Percentiles rank a stretch among this genome's conserved stretches.
These are phyloP conservation scores for Tetraneura akinire DNA, from an alignment of 1,140 invertebrate species.

Conservation along the genomic window DNA sequence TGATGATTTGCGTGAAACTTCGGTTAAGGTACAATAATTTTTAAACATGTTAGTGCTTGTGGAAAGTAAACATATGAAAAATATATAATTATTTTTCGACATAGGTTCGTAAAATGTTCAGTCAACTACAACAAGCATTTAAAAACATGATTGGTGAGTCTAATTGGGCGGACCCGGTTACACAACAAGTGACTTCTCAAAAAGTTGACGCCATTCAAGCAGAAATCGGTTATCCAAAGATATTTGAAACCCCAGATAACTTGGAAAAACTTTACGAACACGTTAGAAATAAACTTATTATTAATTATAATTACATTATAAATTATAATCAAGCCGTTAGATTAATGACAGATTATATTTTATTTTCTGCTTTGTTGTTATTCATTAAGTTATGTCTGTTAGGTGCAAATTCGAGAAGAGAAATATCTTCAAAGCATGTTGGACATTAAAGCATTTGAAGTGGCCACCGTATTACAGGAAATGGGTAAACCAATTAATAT, in stretches of 20 bases:
- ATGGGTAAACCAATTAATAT: background rate
- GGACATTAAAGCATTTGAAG: background rate
- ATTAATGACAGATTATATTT: too few relatives aligned
- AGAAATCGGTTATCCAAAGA: conserved; percentile 77
- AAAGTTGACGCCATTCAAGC: conserved; percentile 75
- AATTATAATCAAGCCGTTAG: background rate
- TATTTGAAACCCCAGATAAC: conserved; percentile 67
- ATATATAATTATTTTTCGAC: background rate
- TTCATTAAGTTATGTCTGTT: background rate
- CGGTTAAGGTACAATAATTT: background rate
- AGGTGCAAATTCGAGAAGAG: background rate
- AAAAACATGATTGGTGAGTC: conserved; percentile 70
- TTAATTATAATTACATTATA: too few relatives aligned
- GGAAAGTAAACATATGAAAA: background rate
- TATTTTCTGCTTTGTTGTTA: too few relatives aligned
- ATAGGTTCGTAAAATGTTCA: conserved; percentile 73
- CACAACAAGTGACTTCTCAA: conserved; percentile 70
- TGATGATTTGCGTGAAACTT: background rate
- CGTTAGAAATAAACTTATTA: too few relatives aligned
- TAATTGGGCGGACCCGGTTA: conserved; percentile 82
- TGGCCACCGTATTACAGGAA: background rate
- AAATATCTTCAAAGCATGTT: conserved; percentile 23
- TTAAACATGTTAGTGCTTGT: background rate
- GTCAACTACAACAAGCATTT: conserved; percentile 76
- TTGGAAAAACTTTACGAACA: conserved; percentile 69